Conservation (phyloP, 2,113 vertebrate genomes). For the Nyctereutes procyonoides region DNA sequence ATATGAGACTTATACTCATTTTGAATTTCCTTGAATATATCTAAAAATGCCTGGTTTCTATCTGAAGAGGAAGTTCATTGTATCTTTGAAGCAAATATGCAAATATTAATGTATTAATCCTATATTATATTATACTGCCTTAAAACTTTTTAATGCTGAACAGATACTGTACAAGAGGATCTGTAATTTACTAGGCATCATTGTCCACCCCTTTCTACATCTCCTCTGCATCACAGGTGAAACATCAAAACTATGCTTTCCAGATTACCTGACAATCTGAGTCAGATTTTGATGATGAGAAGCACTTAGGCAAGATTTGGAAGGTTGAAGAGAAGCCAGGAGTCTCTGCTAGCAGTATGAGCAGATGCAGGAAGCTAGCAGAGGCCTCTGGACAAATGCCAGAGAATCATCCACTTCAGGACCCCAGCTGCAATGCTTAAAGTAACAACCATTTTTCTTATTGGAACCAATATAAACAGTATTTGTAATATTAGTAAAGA, state of each 20-base stretch:
- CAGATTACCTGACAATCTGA: background rate
- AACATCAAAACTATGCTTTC: background rate
- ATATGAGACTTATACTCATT: constrained; percentile 16
- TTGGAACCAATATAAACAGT: background rate
- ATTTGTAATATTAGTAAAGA: background rate
- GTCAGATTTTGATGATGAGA: background rate
- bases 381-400: background rate
- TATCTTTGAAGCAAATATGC: background rate
- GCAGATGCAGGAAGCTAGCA: background rate
- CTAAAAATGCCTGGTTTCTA: background rate
- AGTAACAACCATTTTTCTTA: background rate
- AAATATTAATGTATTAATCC: background rate
- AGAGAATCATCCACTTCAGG: background rate
- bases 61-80: background rate
- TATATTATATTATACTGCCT: background rate
- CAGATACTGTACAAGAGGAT: background rate
- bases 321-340: background rate
- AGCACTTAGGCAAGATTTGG: background rate
- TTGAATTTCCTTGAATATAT: constrained; percentile 25
- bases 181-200: background rate
- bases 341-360: background rate
- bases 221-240: background rate
- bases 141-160: background rate
- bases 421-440: background rate
- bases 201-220: background rate